Evolutionary conservation across 2,888 invertebrate genomes (phyloP).

Genomic region (Mesochorus sp.): DNA sequence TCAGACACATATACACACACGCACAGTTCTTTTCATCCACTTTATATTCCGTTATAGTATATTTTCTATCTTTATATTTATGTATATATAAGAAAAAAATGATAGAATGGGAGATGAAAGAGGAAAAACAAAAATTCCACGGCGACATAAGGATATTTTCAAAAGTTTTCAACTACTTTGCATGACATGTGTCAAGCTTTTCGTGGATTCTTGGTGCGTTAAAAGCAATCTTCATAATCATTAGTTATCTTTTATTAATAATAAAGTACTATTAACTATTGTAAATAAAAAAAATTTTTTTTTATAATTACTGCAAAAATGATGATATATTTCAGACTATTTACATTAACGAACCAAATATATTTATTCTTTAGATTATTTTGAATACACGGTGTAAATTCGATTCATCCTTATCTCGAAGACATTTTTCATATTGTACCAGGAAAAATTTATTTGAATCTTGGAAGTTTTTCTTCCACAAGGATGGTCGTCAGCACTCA

Average conservation of each 20-base stretch:
- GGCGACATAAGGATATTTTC: conserved; percentile 2
- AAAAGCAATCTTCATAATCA: no score
- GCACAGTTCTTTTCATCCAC: conserved; percentile 42
- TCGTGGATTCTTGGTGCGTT: not conserved
- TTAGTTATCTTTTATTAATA: no score
- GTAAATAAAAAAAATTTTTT: no score
- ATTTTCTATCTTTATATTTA: not conserved
- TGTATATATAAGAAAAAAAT: conserved; percentile 3
- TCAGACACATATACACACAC: not conserved
- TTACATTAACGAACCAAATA: no score
- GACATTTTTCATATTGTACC: not conserved
- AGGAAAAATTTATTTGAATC: not conserved
- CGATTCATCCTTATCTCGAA: not conserved
- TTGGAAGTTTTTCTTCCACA: not conserved
- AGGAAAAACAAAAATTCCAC: not conserved
- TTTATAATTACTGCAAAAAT: no score
- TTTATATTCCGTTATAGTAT: conserved; percentile 56
- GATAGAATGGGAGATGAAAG: not conserved
- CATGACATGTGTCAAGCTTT: conserved; percentile 19
- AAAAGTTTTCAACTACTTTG: conserved; percentile 27
- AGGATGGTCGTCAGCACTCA: not conserved
- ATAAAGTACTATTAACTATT: no score
- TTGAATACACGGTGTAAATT: no score
- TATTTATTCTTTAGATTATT: no score
- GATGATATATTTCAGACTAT: no score